These are phyloP conservation scores for Lottia scabra DNA, from an alignment of 2,888 invertebrate genomes.

Conservation along the genomic window DNA sequence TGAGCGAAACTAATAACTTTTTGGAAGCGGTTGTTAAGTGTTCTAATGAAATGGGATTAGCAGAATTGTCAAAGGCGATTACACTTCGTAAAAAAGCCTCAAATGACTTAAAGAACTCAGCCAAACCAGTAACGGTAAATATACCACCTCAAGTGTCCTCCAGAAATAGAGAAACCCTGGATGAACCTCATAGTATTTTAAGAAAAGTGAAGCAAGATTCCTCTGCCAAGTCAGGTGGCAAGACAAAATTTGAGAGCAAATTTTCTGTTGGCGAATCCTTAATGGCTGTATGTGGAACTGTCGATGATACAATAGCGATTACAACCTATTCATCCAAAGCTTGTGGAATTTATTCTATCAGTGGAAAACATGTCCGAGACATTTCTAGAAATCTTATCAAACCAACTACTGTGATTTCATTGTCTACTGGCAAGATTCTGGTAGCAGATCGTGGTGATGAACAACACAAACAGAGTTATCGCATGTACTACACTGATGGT, in stretches of 20 bases:
- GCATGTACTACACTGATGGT: slow-evolving; percentile 33
- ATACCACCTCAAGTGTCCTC: too few species aligned
- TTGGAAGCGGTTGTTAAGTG: neutral
- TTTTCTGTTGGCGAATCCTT: neutral
- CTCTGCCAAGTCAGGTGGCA: too few species aligned
- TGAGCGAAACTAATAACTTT: neutral
- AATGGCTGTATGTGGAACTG: neutral
- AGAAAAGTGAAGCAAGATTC: too few species aligned
- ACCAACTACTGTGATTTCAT: neutral
- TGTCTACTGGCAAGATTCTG: slow-evolving; percentile 12
- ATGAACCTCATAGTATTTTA: too few species aligned
- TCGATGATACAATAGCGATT: slow-evolving; percentile 6
- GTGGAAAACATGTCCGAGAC: neutral
- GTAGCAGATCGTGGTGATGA: slow-evolving; percentile 15
- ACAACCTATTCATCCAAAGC: neutral
- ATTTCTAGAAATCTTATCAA: neutral
- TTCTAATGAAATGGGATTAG: neutral
- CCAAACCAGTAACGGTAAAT: too few species aligned
- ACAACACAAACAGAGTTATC: slow-evolving; percentile 30
- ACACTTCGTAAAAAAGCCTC: too few species aligned
- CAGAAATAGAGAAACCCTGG: too few species aligned
- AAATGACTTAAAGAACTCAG: too few species aligned
- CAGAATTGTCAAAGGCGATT: neutral
- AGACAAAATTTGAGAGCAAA: neutral
- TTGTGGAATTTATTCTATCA: neutral